Conservation (phyloP, 2,888 invertebrate species). For the Diploptera punctata region DNA sequence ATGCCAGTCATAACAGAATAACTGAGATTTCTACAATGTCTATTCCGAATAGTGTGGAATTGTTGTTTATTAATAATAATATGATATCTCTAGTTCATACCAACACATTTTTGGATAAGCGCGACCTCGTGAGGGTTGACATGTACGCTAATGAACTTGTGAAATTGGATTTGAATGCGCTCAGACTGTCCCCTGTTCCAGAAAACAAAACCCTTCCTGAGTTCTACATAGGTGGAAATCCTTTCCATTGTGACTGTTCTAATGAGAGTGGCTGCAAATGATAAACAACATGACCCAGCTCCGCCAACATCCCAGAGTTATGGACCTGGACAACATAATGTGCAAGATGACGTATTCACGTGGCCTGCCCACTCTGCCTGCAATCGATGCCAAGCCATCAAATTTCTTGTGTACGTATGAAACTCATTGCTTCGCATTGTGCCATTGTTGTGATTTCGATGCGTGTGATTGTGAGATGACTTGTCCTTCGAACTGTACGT, state of each 20-base stretch:
- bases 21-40: conserved; percentile 82
- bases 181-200: conserved; percentile 77
- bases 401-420: conserved; percentile 93
- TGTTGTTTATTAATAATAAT: conserved; percentile 89
- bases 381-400: conserved; percentile 77
- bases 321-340: conserved; percentile 88
- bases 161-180: conserved; percentile 80
- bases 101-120: conserved; percentile 87
- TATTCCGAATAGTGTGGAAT: conserved; percentile 87
- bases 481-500: conserved; percentile 92
- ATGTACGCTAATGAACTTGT: conserved; percentile 88
- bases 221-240: conserved; percentile 91
- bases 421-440: conserved; percentile 91
- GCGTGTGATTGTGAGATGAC: conserved; percentile 98
- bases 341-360: conserved; percentile 87
- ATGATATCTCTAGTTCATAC: conserved; percentile 80
- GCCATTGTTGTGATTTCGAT: conserved; percentile 96
- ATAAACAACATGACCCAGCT: conserved; percentile 83
- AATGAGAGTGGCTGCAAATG: conserved; percentile 95
- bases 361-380: conserved; percentile 78
- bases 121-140: conserved; percentile 84
- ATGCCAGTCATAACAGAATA: conserved; percentile 89
- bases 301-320: conserved; percentile 84
- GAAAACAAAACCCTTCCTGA: conserved; percentile 79
- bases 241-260: conserved; percentile 92